Evolutionary conservation across 2,888 invertebrate genomes (phyloP), one percentile per base, ranked within the genome.

Genomic region (Platycheirus rosarum): DNA sequence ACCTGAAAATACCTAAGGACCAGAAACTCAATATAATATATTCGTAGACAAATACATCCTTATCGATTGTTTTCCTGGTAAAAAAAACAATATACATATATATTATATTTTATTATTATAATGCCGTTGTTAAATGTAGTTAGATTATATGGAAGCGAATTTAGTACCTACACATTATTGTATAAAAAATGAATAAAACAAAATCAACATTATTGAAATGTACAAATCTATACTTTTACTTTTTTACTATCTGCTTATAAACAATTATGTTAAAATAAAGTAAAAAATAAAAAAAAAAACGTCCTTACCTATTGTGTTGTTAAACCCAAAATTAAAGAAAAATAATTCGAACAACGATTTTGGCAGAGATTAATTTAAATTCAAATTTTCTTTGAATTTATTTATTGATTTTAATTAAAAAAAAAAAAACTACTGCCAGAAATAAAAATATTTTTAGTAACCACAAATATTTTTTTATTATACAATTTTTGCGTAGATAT

Each of bases 401-500:
- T 16, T 53, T 75, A 53, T 42, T 37, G 16, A 42, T 35, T 62
- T 32, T 9, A 37, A 37, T 44, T n/a, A 16, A 3, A 42, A 46
- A 11, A 44, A 46, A 60, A 75, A 80, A 53, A 80, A 62, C 60
- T 75, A 75, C 80, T 80, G 80, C 80, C 80, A 53, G 53, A n/a
- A 35, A 60, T 57, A 23, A 23, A 68, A 74, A 63, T 26, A 44
- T 75, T 53, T 37, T 70, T 60, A 23, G 46, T 53, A 20, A 42
- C 35, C 23, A 75, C 29, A 57, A 29, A 46, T 20, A 75, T 70
- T 70, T 65, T n/a, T 57, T 32, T 73, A 73, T 44, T 66, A 46
- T 48, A 60, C n/a, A 14, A 53, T 48, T 26, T 26, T 46, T 7
- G 5, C 6, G 14, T 53, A 48, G 16, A 9, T 46, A 16, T 18